phyloP scores from a whole-genome alignment of 2,797 vertebrate species.

The Eremophila alpestris region DNA sequence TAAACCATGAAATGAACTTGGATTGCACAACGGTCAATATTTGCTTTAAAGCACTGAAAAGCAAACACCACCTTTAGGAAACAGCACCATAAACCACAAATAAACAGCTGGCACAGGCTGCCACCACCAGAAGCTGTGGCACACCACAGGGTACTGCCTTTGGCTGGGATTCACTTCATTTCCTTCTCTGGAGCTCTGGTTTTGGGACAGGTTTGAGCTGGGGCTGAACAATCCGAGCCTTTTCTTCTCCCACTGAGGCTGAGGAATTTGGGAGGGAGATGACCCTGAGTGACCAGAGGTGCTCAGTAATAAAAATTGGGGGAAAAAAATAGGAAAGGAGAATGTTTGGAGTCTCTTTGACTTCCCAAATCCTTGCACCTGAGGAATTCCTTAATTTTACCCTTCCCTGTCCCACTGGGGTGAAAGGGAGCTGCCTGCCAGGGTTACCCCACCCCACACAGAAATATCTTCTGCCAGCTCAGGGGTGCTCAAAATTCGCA shows the following conservation, averaged over 20 bases:
- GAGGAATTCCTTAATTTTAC: background rate
- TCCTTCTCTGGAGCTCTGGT: background rate
- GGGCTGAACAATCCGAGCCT: background rate
- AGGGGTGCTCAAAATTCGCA: background rate
- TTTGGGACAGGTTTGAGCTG: background rate
- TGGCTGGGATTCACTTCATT: background rate
- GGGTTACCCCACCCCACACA: background rate
- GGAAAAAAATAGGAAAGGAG: background rate
- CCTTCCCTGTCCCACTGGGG: background rate
- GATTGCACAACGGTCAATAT: background rate
- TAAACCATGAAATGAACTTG: background rate
- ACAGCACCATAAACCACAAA: background rate
- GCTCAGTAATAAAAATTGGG: background rate
- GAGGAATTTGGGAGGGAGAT: background rate
- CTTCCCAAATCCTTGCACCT: background rate
- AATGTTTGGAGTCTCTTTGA: background rate
- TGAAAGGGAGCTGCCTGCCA: background rate
- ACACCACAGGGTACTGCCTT: background rate
- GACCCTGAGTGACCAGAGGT: background rate
- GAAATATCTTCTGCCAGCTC: background rate
- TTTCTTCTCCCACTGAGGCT: background rate
- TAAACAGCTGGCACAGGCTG: background rate
- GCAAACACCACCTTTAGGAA: background rate
- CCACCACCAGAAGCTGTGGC: background rate
- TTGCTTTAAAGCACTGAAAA: background rate